Evolutionary conservation across 30 jellyfish, hydroid and myxozoan genomes (phyloP), one percentile per base, ranked within the genome.

Genomic region (Clytia hemisphaerica): DNA sequence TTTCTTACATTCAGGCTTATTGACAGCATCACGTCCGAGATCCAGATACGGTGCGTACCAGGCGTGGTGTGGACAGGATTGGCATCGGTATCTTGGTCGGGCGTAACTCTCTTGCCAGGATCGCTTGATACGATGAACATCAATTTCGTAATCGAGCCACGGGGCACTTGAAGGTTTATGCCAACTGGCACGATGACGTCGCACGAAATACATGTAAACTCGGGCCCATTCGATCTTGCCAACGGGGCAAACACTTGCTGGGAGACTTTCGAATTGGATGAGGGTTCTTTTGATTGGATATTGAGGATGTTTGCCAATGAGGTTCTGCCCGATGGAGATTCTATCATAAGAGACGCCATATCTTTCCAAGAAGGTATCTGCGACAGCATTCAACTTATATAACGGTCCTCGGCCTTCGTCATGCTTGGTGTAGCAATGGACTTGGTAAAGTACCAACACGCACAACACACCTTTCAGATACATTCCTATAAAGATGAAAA

Each of bases 1-100:
- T 0, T 37, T 0, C 16, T 37, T 37, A 2, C 42, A 57, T 57
- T n/a, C 14, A 1, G 51, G 70, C 5, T 57, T 25, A 10, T n/a
- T n/a, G 19, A 22, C 70, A 0, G 70, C 70, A 57, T 57, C 70
- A n/a, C 70, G 27, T 5, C 70, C 70, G 16, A 57, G 70, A 28
- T 57, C 42, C 0, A 57, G 30, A n/a, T 57, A 57, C 16, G 70
- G 44, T 1, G 27, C 16, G 42, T 25, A 57, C 70, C 70, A 57
- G 4, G 14, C 4, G n/a, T n/a, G n/a, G n/a, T n/a, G n/a, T n/a
- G n/a, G n/a, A n/a, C 4, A 9, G 16, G 25, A 22, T n/a, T 31
- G 27, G 6, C 15, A n/a, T 3, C 70, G 70, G 15, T 22, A 0
- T 38, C 19, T 22, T 6, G 70, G 25, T 33, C 44, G 25, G 25